A percentile compares a stretch with the other conserved stretches of the same genome.
Evolutionary conservation across 2,113 vertebrate species (phyloP).

Genomic region (Ictalurus punctatus): DNA sequence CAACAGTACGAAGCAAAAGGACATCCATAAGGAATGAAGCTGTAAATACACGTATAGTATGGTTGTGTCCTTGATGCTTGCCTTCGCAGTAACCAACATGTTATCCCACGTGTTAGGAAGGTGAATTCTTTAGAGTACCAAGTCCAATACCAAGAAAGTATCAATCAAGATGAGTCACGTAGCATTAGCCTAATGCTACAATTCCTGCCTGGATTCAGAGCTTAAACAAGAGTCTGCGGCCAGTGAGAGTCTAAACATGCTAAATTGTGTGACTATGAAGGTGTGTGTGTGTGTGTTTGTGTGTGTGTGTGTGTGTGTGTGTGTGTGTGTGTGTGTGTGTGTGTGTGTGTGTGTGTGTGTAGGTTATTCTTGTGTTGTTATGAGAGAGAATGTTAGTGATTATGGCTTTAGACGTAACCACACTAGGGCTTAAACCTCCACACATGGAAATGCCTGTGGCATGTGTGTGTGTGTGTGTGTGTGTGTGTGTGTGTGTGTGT

Average conservation of each 20-base stretch:
- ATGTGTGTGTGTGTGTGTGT: slow-evolving; percentile 39
- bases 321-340: slow-evolving; percentile 38
- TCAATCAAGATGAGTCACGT: background rate
- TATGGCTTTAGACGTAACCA: slow-evolving; percentile 48
- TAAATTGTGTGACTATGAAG: background rate
- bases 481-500: slow-evolving; percentile 39
- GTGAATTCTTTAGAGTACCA: background rate
- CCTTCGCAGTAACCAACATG: background rate
- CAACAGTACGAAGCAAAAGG: background rate
- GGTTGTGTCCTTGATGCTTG: background rate
- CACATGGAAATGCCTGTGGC: slow-evolving; percentile 55
- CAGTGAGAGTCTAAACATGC: background rate
- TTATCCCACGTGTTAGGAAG: background rate
- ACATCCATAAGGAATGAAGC: background rate
- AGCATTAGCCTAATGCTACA: background rate
- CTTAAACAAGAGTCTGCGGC: background rate
- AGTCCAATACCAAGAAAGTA: background rate
- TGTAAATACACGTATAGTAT: background rate
- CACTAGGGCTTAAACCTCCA: slow-evolving; percentile 42
- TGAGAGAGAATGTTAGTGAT: slow-evolving; percentile 54
- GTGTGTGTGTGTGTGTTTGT: slow-evolving; percentile 37
- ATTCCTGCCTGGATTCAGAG: background rate
- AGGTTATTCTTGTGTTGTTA: slow-evolving; percentile 55
- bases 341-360: slow-evolving; percentile 41
- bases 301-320: slow-evolving; percentile 40